Conservation (phyloP, 1,140 invertebrate genomes). For the Oncopodura yosiiana region DNA sequence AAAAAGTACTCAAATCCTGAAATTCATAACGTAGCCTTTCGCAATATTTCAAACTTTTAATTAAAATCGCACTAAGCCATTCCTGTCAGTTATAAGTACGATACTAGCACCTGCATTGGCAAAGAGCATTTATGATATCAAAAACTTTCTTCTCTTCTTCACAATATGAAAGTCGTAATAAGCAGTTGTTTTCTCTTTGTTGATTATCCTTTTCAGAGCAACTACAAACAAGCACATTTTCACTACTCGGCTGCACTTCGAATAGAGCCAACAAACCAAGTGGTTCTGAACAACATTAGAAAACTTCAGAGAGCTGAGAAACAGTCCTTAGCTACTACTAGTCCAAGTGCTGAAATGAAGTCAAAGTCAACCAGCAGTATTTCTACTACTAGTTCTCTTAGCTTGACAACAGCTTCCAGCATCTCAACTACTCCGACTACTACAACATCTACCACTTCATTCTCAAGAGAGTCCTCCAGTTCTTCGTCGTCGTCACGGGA, state of each 20-base stretch:
- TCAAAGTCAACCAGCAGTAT: neutral
- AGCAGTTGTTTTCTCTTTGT: no score
- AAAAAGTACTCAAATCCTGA: no score
- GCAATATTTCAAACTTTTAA: no score
- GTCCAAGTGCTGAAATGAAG: neutral
- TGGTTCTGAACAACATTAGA: conserved; percentile 25
- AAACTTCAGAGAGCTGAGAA: conserved; percentile 20
- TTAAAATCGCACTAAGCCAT: no score
- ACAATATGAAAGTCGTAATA: no score
- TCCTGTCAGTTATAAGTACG: no score
- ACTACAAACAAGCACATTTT: conserved; percentile 31
- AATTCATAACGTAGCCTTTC: no score
- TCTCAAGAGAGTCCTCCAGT: neutral
- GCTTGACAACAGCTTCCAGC: neutral
- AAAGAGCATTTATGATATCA: no score
- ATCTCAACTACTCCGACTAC: neutral
- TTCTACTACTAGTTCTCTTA: neutral
- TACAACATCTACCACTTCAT: neutral
- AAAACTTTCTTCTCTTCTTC: no score
- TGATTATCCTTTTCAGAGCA: conserved; percentile 29
- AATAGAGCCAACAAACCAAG: conserved; percentile 27
- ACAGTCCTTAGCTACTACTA: no score
- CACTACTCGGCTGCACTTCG: conserved; percentile 33
- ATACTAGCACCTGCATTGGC: no score
- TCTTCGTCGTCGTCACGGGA: neutral